Base-by-base conservation (phyloP, 2,888 invertebrate genomes). In the Byasa hedistus region DNA sequence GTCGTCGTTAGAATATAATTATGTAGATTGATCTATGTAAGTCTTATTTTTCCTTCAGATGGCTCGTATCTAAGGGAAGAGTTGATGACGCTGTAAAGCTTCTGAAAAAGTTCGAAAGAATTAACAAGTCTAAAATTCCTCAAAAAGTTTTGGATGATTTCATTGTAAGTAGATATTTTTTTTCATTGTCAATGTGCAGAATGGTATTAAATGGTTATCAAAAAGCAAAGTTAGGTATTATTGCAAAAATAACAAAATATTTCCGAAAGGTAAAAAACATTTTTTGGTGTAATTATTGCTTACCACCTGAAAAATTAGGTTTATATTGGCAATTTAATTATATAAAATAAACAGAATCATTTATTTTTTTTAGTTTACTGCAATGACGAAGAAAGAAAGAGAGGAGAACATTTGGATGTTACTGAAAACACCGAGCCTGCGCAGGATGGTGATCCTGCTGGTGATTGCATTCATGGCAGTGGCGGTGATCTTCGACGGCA, bases 81-180 rank as follows among this genome's bases (percentile, higher is more conserved):
- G 74, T 84, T 0, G 79, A 84, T 10, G 76, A 78, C 71, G 86
- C 87, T 2, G 78, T 85, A 0, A 73, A 71, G 21, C 79, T 85
- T 17, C 72, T 89, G 44, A 80, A 72, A 39, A 79, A 73, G 32
- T 85, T 87, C 58, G 87, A 86, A 69, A 82, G 73, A 64, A 72
- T 87, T 0, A 87, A 87, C 68, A 77, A 77, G 39, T 79, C 71
- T 3, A 77, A 80, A 69, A 84, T 87, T 64, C 83, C 86, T 0
- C 78, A 83, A 36, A 74, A 81, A 48, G 73, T 84, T 0, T 72
- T 85, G 71, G 78, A 82, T 15, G 80, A 84, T 60, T 87, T 87
- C 70, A 72, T 85, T 57, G 87, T 86, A 72, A 81, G 83, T 79
- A 22, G 4, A 0, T 22, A n/a, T 12, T 54, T 48, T 48, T 48